A percentile compares a stretch with the other conserved stretches of the same genome.
phyloP scores from a whole-genome alignment of 2,113 vertebrate genomes.

The Tylochromis polylepis region DNA sequence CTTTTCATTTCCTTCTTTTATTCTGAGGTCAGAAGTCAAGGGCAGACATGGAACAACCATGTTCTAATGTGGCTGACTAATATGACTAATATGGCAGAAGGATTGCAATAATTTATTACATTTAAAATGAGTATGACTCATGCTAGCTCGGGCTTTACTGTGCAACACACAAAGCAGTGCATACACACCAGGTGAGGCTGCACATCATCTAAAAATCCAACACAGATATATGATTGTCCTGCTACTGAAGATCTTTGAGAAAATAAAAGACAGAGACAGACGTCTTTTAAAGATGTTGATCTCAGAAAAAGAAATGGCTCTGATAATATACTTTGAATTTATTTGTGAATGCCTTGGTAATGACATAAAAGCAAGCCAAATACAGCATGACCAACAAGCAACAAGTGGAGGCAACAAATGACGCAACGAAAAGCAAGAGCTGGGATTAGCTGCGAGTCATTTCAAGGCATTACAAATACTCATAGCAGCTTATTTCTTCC shows the following conservation, averaged over 20 bases:
- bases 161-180: background rate
- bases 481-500: background rate
- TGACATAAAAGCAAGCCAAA: background rate
- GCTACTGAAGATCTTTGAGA: background rate
- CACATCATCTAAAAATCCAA: background rate
- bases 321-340: constrained; percentile 6
- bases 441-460: background rate
- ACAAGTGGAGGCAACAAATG: constrained; percentile 10
- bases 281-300: background rate
- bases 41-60: background rate
- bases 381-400: constrained; percentile 9
- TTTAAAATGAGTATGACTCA: background rate
- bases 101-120: background rate
- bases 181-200: background rate
- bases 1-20: background rate
- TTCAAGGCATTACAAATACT: background rate
- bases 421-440: constrained; percentile 29
- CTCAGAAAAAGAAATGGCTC: background rate
- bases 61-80: too few species aligned
- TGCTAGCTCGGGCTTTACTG: background rate
- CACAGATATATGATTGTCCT: background rate
- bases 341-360: constrained; percentile 6
- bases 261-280: background rate
- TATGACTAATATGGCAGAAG: background rate
- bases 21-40: background rate